Conservation (phyloP, 2,888 invertebrate species). For the Papilio elwesi region DNA sequence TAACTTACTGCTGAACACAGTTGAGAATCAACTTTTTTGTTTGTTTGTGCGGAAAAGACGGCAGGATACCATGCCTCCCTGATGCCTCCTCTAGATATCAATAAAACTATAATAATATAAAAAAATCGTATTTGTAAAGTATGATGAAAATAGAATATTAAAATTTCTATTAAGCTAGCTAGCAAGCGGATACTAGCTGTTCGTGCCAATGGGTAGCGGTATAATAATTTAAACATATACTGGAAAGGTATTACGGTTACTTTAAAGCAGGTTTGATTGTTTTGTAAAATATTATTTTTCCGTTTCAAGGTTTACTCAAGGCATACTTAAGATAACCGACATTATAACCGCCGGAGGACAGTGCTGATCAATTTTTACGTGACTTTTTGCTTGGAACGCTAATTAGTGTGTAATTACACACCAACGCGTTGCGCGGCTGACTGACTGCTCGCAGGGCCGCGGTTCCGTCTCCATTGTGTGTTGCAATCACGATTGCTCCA, state of each 20-base stretch:
- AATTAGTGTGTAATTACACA: slow-evolving; percentile 40
- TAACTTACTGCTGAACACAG: too few species aligned
- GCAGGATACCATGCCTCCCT: too few species aligned
- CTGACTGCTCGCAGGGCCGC: slow-evolving; percentile 56
- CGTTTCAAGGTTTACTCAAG: not conserved
- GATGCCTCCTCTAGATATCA: too few species aligned
- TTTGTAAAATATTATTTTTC: not conserved
- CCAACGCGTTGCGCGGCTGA: slow-evolving; percentile 37
- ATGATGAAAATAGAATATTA: too few species aligned
- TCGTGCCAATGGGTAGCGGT: too few species aligned
- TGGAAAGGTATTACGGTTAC: not conserved
- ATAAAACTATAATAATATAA: too few species aligned
- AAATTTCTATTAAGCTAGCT: too few species aligned
- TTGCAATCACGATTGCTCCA: slow-evolving; percentile 47
- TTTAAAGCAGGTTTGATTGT: not conserved
- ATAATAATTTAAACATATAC: not conserved
- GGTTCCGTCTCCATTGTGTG: slow-evolving; percentile 63
- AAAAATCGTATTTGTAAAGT: too few species aligned
- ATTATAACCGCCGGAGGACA: not conserved
- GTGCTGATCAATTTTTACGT: slow-evolving; percentile 24
- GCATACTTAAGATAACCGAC: slow-evolving; percentile 2
- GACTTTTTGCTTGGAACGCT: slow-evolving; percentile 27
- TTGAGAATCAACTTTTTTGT: too few species aligned
- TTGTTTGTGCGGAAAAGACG: too few species aligned
- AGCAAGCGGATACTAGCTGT: too few species aligned